These are phyloP conservation scores for Sinocyclocheilus rhinocerous DNA, from an alignment of 2,113 vertebrate species.

Conservation along the genomic window DNA sequence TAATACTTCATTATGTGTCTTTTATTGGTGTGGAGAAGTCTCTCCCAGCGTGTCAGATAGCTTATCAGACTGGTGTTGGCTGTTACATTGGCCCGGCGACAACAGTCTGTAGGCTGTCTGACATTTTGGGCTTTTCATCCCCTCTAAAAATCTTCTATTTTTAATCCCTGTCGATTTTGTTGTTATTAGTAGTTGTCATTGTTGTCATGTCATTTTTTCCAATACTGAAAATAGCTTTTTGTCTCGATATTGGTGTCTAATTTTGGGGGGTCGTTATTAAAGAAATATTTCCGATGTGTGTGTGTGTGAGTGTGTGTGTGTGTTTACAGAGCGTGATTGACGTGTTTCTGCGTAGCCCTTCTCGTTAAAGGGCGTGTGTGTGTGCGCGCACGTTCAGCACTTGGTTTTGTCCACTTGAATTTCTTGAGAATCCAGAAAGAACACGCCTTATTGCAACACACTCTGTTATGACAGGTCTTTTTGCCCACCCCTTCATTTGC, in stretches of 20 bases:
- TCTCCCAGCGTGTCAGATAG: slow-evolving; percentile 96
- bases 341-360: slow-evolving; percentile 24
- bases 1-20: slow-evolving; percentile 47
- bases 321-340: slow-evolving; percentile 21
- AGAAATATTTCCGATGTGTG: slow-evolving; percentile 50
- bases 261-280: slow-evolving; percentile 33
- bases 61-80: slow-evolving; percentile 99
- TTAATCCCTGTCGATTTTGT: not conserved
- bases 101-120: slow-evolving; percentile 99
- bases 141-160: slow-evolving; percentile 2
- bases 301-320: slow-evolving; percentile 55
- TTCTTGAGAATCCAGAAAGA: slow-evolving; percentile 73
- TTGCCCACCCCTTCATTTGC: slow-evolving; percentile 54
- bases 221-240: not conserved
- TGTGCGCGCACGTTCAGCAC: slow-evolving; percentile 9
- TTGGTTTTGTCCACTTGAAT: slow-evolving; percentile 65
- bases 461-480: slow-evolving; percentile 70
- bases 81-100: slow-evolving; percentile 99
- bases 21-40: slow-evolving; percentile 63
- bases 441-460: slow-evolving; percentile 78
- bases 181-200: not conserved
- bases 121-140: slow-evolving; percentile 98
- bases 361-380: slow-evolving; percentile 44
- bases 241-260: not conserved
- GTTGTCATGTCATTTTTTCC: not conserved